Conservation (phyloP, 1,140 invertebrate genomes). For the Heliconius congener region DNA sequence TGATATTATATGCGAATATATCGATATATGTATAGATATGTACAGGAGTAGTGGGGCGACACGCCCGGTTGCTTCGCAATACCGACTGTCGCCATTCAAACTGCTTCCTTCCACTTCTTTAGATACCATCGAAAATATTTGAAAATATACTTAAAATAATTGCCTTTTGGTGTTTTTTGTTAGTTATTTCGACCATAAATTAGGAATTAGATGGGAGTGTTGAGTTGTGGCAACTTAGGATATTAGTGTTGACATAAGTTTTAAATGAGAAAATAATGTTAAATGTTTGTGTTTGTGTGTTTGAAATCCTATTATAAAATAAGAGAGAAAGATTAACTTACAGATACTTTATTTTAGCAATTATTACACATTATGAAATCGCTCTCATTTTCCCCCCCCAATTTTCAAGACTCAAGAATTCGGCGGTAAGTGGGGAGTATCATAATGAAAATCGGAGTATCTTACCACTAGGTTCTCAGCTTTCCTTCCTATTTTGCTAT, state of each 20-base stretch:
- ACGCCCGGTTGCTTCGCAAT: slow-evolving; percentile 28
- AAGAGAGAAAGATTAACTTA: too few relatives aligned
- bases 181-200: neutral
- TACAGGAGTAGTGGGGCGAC: slow-evolving; percentile 27
- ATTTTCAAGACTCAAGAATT: too few relatives aligned
- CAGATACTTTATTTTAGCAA: too few relatives aligned
- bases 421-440: too few relatives aligned
- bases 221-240: neutral
- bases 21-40: neutral
- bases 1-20: slow-evolving; percentile 27
- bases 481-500: too few relatives aligned
- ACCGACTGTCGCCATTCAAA: slow-evolving; percentile 40
- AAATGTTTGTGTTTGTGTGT: too few relatives aligned
- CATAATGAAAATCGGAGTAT: too few relatives aligned
- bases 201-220: neutral
- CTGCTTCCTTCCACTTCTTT: slow-evolving; percentile 38
- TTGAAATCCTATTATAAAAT: too few relatives aligned
- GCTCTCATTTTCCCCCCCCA: too few relatives aligned
- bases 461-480: too few relatives aligned
- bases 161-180: slow-evolving; percentile 34
- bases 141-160: slow-evolving; percentile 42
- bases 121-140: slow-evolving; percentile 41
- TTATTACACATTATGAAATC: too few relatives aligned
- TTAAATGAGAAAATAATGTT: neutral
- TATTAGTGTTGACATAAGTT: neutral